Percentiles rank a stretch among this genome's conserved stretches.
phyloP scores from a whole-genome alignment of 2,888 invertebrate genomes.

The Cotesia congregata region DNA sequence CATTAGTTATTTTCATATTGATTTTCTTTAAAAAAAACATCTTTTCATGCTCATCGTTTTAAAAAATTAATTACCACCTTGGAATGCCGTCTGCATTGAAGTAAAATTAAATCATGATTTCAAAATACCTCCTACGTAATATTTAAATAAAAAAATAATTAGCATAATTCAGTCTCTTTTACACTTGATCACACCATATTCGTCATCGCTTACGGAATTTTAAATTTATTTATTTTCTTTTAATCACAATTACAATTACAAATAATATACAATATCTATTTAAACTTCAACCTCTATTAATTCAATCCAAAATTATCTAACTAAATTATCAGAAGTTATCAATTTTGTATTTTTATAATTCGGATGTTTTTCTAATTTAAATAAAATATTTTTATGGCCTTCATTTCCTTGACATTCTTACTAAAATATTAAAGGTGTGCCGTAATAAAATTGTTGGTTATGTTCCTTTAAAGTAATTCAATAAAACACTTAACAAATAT shows the following conservation, averaged over 20 bases:
- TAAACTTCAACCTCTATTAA: neutral
- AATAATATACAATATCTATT: too few species aligned
- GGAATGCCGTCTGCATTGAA: neutral
- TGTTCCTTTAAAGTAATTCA: neutral
- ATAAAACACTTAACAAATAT: neutral
- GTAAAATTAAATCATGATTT: neutral
- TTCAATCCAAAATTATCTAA: neutral
- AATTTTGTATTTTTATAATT: too few species aligned
- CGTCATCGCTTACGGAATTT: conserved; percentile 17
- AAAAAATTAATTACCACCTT: neutral
- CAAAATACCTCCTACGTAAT: conserved; percentile 7
- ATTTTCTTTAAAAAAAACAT: neutral
- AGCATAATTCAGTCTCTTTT: conserved; percentile 10
- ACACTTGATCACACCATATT: conserved; percentile 24
- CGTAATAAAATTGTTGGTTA: neutral
- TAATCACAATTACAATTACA: too few species aligned
- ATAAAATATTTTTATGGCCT: neutral
- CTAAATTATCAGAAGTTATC: too few species aligned
- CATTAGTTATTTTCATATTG: neutral
- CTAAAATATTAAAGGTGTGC: neutral
- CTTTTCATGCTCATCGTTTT: too few species aligned
- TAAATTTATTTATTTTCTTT: neutral
- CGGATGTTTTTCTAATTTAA: too few species aligned
- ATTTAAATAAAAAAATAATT: conserved; percentile 3
- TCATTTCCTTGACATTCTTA: neutral